Percentiles rank a stretch among this genome's conserved stretches.
These are phyloP conservation scores for Philaethria dido DNA, from an alignment of 2,888 invertebrate genomes.

Conservation along the genomic window DNA sequence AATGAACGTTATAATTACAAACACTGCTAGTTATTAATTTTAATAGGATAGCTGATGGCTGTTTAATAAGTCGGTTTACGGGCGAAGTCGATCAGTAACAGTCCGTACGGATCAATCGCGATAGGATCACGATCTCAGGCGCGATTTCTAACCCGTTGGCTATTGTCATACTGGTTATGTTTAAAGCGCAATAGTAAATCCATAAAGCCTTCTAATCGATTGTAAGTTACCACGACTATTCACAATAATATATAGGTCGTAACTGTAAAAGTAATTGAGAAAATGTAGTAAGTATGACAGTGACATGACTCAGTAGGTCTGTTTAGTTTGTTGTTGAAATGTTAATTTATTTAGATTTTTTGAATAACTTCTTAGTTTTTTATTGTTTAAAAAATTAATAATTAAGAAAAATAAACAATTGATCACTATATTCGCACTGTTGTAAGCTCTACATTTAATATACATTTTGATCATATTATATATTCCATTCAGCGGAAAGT, in stretches of 20 bases:
- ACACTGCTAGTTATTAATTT: conserved; percentile 23
- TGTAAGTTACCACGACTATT: conserved; percentile 17
- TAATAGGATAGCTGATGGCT: conserved; percentile 16
- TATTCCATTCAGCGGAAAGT: too few relatives aligned
- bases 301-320: neutral
- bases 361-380: too few relatives aligned
- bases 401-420: too few relatives aligned
- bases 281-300: neutral
- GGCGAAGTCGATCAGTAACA: conserved; percentile 16
- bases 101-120: conserved; percentile 23
- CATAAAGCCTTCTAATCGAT: conserved; percentile 22
- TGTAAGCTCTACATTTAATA: too few relatives aligned
- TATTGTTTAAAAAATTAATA: too few relatives aligned
- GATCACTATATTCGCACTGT: too few relatives aligned
- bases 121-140: conserved; percentile 30
- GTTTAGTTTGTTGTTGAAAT: too few relatives aligned
- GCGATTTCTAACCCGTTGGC: conserved; percentile 30
- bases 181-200: conserved; percentile 21
- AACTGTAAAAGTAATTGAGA: neutral
- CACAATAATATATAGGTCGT: conserved; percentile 8
- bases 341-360: too few relatives aligned
- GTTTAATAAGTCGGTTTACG: conserved; percentile 8
- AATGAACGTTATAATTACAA: conserved; percentile 38
- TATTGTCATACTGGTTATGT: conserved; percentile 29
- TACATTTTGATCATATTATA: too few relatives aligned